Percentiles rank a stretch among this genome's conserved stretches.
phyloP scores from a whole-genome alignment of 2,888 invertebrate species.

The Habroteleia sp. region DNA sequence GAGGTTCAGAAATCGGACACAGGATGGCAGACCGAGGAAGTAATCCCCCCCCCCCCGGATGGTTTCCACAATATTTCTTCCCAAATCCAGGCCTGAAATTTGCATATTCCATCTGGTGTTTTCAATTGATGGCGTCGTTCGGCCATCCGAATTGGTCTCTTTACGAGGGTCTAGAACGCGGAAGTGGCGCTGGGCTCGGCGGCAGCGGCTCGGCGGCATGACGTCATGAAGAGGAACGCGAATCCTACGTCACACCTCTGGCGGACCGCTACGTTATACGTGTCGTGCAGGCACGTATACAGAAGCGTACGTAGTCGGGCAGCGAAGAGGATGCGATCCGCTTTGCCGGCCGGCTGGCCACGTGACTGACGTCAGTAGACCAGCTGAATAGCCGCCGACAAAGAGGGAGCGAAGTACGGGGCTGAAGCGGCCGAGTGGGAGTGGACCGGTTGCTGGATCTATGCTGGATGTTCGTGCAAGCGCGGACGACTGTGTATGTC shows the following conservation, averaged over 20 bases:
- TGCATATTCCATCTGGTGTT: no score
- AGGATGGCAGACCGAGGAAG: no score
- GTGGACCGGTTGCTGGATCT: slow-evolving; percentile 30
- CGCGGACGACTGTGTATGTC: not conserved
- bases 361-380: slow-evolving; percentile 61
- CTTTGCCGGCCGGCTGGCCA: slow-evolving; percentile 57
- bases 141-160: no score
- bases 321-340: slow-evolving; percentile 43
- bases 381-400: slow-evolving; percentile 45
- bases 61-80: no score
- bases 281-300: slow-evolving; percentile 25
- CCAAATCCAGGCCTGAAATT: no score
- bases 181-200: slow-evolving; percentile 50
- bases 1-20: no score
- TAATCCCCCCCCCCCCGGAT: no score
- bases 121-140: no score
- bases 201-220: slow-evolving; percentile 38
- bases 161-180: slow-evolving; percentile 63
- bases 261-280: slow-evolving; percentile 45
- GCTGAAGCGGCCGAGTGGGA: slow-evolving; percentile 1
- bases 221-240: slow-evolving; percentile 62
- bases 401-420: slow-evolving; percentile 6
- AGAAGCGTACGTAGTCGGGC: slow-evolving; percentile 12
- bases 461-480: slow-evolving; percentile 5
- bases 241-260: slow-evolving; percentile 63